These are phyloP conservation scores for Macquaria ambigua DNA, from an alignment of 2,113 vertebrate species.

Conservation along the genomic window DNA sequence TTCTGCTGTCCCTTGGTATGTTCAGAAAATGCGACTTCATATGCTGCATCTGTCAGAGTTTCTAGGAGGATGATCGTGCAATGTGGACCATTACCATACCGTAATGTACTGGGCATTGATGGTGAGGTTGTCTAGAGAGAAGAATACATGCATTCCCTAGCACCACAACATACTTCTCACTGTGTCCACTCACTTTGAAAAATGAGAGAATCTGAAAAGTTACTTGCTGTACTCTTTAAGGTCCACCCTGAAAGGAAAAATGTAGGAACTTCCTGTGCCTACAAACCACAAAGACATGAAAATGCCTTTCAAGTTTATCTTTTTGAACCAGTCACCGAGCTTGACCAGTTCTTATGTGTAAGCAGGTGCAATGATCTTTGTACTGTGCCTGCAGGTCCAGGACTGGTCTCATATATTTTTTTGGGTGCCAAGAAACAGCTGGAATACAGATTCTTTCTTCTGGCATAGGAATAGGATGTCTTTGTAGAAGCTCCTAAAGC, in stretches of 20 bases:
- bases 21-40: background rate
- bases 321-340: slow-evolving; percentile 34
- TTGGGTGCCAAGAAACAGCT: slow-evolving; percentile 24
- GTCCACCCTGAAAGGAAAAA: slow-evolving; percentile 17
- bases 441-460: slow-evolving; percentile 23
- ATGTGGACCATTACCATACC: background rate
- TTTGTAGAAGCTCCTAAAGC: slow-evolving; percentile 6
- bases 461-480: background rate
- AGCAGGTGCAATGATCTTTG: slow-evolving; percentile 29
- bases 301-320: slow-evolving; percentile 64
- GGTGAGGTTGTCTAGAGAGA: slow-evolving; percentile 5
- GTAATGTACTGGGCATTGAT: background rate
- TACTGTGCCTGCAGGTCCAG: background rate
- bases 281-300: slow-evolving; percentile 66
- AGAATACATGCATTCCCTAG: slow-evolving; percentile 8
- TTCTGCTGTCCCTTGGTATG: background rate
- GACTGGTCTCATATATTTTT: slow-evolving; percentile 15
- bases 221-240: slow-evolving; percentile 4
- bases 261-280: slow-evolving; percentile 34
- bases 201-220: slow-evolving; percentile 31
- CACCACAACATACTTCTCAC: slow-evolving; percentile 13
- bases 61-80: background rate
- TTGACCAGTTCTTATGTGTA: slow-evolving; percentile 31
- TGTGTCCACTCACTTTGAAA: slow-evolving; percentile 19
- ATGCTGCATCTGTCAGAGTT: background rate